A percentile compares a stretch with the other conserved stretches of the same genome.
Conservation (phyloP, 2,113 vertebrate genomes). For the Xyliphius kryptos region DNA sequence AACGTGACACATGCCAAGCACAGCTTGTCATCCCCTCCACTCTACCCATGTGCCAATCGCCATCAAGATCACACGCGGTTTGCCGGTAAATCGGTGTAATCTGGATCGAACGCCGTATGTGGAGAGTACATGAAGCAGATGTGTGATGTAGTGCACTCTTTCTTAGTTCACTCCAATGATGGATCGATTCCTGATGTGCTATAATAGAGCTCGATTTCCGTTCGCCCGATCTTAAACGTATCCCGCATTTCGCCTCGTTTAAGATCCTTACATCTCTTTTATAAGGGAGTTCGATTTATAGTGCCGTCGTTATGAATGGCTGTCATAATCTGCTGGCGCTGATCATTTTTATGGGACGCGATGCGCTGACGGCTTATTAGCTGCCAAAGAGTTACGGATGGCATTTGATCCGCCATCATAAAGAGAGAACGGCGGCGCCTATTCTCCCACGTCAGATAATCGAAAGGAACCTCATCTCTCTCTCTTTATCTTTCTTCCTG, state of each 20-base stretch:
- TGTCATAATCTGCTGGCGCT: slow-evolving; percentile 27
- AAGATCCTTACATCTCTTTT: neutral
- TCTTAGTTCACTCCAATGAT: neutral
- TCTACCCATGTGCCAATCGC: no score
- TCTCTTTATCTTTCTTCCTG: neutral
- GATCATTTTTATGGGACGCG: slow-evolving; percentile 40
- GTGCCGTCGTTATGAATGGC: slow-evolving; percentile 16
- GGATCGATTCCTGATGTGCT: slow-evolving; percentile 13
- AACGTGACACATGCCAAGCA: no score
- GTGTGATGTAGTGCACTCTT: no score
- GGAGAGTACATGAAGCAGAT: no score
- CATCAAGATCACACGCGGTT: no score
- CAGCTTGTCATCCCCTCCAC: no score
- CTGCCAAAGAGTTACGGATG: slow-evolving; percentile 42
- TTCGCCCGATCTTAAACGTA: neutral
- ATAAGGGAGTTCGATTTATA: slow-evolving; percentile 10
- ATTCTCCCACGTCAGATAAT: slow-evolving; percentile 32
- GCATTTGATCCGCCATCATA: slow-evolving; percentile 34
- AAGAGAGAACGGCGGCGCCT: slow-evolving; percentile 9
- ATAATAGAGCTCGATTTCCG: slow-evolving; percentile 1
- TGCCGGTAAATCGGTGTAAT: no score
- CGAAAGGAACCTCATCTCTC: slow-evolving; percentile 20
- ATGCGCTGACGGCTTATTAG: slow-evolving; percentile 39
- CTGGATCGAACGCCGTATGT: no score
- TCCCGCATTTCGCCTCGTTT: slow-evolving; percentile 11